Percentiles rank a stretch among this genome's conserved stretches.
phyloP scores from a whole-genome alignment of 1,140 invertebrate genomes.

The Limonius californicus region DNA sequence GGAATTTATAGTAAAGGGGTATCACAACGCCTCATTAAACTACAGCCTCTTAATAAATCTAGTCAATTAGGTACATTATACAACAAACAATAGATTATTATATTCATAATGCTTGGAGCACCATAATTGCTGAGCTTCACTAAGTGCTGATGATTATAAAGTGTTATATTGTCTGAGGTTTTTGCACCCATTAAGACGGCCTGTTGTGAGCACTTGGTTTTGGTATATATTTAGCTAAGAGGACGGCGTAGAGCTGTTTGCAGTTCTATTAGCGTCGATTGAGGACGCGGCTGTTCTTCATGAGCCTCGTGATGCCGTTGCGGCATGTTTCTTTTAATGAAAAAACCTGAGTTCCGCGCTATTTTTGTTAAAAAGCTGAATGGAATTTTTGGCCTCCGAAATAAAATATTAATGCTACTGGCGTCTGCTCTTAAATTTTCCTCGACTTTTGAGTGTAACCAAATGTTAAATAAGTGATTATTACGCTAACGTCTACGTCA shows the following conservation, averaged over 20 bases:
- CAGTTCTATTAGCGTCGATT: constrained; percentile 1
- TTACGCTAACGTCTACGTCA: neutral
- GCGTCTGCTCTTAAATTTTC: neutral
- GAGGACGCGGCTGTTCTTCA: neutral
- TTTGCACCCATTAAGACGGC: neutral
- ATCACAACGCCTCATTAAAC: too few relatives aligned
- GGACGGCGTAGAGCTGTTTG: neutral
- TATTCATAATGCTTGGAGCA: neutral
- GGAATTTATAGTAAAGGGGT: too few relatives aligned
- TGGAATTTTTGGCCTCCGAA: neutral
- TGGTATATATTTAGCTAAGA: neutral
- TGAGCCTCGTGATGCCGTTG: neutral
- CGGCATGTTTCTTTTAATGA: neutral
- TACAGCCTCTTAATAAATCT: too few relatives aligned
- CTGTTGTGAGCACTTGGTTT: neutral
- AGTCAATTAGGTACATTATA: too few relatives aligned
- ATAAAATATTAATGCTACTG: neutral
- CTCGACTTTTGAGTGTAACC: neutral
- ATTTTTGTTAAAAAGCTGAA: neutral
- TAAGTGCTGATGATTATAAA: constrained; percentile 1
- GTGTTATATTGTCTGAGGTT: constrained; percentile 1
- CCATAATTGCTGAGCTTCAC: neutral
- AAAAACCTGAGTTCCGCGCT: neutral
- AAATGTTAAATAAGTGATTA: neutral
- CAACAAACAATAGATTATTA: neutral